These are phyloP conservation scores for Drosophila lutescens DNA, from an alignment of 2,888 invertebrate genomes.

Conservation along the genomic window DNA sequence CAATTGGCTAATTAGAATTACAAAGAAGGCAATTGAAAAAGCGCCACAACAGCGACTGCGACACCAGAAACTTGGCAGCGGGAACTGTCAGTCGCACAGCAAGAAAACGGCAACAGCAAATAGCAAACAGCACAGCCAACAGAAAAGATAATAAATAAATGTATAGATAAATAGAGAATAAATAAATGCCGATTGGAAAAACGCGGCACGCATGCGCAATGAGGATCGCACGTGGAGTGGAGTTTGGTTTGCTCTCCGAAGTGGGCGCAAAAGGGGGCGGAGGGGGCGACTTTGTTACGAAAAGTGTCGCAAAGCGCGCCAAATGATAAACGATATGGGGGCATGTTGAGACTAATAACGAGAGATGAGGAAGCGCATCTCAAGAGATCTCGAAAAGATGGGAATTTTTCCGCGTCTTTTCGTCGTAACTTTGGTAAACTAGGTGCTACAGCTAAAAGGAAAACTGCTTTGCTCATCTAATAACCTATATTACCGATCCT, in stretches of 20 bases:
- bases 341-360: slow-evolving; percentile 57
- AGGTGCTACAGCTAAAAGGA: too few relatives aligned
- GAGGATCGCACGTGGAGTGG: slow-evolving; percentile 51
- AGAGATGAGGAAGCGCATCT: slow-evolving; percentile 24
- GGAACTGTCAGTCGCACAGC: slow-evolving; percentile 46
- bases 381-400: not conserved
- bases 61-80: slow-evolving; percentile 64
- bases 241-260: not conserved
- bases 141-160: slow-evolving; percentile 72
- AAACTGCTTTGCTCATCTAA: too few relatives aligned
- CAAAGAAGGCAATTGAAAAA: slow-evolving; percentile 66
- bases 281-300: slow-evolving; percentile 49
- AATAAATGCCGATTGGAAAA: slow-evolving; percentile 75
- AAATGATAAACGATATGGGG: slow-evolving; percentile 70
- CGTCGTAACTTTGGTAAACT: too few relatives aligned
- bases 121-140: slow-evolving; percentile 20
- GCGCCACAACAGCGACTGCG: slow-evolving; percentile 65
- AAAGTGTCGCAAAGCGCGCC: slow-evolving; percentile 76
- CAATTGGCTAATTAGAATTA: slow-evolving; percentile 73
- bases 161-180: slow-evolving; percentile 78
- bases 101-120: slow-evolving; percentile 21
- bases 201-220: slow-evolving; percentile 70
- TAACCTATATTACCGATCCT: too few relatives aligned
- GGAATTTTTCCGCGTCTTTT: too few relatives aligned
- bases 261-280: not conserved